Conservation (phyloP, 2,797 vertebrate species). For the Triplophysa yarkandensis region DNA sequence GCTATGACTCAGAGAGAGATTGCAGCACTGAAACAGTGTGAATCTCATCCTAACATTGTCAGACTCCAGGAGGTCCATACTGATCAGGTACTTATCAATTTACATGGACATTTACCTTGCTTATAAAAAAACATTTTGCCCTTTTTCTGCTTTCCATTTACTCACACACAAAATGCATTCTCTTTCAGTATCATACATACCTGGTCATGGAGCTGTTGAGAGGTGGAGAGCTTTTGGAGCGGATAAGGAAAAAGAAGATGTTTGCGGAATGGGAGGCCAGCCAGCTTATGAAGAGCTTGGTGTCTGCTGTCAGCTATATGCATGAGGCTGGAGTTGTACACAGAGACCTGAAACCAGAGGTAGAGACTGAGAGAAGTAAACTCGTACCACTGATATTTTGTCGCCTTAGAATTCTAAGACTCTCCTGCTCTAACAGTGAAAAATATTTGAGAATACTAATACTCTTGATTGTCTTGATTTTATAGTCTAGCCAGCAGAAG, state of each 20-base stretch:
- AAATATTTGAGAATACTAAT: no score
- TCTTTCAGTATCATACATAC: slow-evolving; percentile 86
- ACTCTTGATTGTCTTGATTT: no score
- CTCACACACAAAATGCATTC: not conserved
- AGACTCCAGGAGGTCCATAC: slow-evolving; percentile 86
- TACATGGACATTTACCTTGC: not conserved
- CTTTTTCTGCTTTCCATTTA: not conserved
- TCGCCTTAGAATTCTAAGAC: no score
- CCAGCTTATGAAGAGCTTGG: slow-evolving; percentile 86
- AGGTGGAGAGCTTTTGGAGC: slow-evolving; percentile 88
- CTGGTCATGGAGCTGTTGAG: slow-evolving; percentile 88
- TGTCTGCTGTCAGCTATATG: slow-evolving; percentile 91
- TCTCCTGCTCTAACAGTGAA: no score
- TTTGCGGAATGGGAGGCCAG: slow-evolving; percentile 92
- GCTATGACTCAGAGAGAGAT: slow-evolving; percentile 87
- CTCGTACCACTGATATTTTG: no score
- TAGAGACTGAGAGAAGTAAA: slow-evolving; percentile 52
- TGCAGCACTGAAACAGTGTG: slow-evolving; percentile 85
- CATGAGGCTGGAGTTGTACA: slow-evolving; percentile 91
- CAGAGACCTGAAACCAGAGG: slow-evolving; percentile 92
- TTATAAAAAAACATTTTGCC: not conserved
- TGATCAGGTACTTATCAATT: slow-evolving; percentile 80
- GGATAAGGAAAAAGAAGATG: slow-evolving; percentile 87
- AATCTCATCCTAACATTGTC: slow-evolving; percentile 88
- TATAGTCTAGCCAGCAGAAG: no score